These are phyloP conservation scores for Myanophis thanlyinensis DNA, from an alignment of 2,113 vertebrate genomes.

Conservation along the genomic window DNA sequence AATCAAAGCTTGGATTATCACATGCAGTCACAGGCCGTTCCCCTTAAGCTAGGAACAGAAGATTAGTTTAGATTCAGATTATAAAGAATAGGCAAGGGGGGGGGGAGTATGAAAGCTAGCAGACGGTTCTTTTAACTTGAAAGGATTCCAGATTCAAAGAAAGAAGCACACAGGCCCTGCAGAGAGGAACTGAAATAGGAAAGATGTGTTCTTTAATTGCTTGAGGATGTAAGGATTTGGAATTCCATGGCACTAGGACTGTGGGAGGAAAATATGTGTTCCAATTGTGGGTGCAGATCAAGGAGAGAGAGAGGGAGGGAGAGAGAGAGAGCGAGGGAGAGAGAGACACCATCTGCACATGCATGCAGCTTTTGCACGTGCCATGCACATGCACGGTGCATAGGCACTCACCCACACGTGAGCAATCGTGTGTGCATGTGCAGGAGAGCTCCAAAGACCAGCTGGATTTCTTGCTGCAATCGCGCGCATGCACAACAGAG, in stretches of 20 bases:
- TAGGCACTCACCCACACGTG: too few relatives aligned
- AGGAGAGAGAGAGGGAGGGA: too few relatives aligned
- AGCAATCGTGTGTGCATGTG: too few relatives aligned
- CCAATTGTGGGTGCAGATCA: accelerated
- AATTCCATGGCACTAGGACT: slow-evolving; percentile 31
- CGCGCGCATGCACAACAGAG: too few relatives aligned
- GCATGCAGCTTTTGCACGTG: too few relatives aligned
- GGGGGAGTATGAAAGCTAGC: not conserved
- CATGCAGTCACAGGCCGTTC: not conserved
- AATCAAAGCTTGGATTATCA: not conserved
- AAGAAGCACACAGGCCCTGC: not conserved
- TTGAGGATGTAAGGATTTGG: slow-evolving; percentile 54
- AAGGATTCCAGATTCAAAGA: not conserved
- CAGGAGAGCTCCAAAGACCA: too few relatives aligned
- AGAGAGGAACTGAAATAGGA: slow-evolving; percentile 39
- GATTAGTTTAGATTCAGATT: not conserved
- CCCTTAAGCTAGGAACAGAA: not conserved
- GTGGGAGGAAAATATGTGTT: not conserved
- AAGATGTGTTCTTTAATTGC: slow-evolving; percentile 57
- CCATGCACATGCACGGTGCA: too few relatives aligned
- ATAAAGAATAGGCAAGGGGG: not conserved
- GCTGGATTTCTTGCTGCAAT: too few relatives aligned
- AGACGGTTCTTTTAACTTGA: not conserved
- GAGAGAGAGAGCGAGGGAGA: not conserved
- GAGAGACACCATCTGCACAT: too few relatives aligned